These are phyloP conservation scores for Falco rusticolus DNA, from an alignment of 2,797 vertebrate species.

Conservation along the genomic window DNA sequence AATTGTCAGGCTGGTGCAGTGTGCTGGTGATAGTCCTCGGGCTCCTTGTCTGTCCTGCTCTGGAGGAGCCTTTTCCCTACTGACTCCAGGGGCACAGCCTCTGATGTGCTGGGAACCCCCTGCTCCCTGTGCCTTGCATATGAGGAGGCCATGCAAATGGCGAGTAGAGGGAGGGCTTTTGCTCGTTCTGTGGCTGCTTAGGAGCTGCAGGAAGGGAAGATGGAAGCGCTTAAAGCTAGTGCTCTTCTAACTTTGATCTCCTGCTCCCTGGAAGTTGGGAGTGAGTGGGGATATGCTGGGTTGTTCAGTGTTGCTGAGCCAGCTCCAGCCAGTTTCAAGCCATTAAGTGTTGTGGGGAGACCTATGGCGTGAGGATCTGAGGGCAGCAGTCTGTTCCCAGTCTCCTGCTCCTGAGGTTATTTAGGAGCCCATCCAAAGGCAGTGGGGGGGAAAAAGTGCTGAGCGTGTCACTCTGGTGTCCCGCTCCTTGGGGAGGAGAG, in stretches of 20 bases:
- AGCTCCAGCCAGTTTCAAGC: neutral
- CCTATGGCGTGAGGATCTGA: accelerated
- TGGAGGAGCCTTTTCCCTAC: neutral
- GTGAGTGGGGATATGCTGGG: accelerated
- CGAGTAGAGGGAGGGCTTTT: neutral
- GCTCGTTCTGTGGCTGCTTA: neutral
- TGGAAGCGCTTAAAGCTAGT: neutral
- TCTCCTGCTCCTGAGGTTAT: neutral
- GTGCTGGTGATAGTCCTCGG: neutral
- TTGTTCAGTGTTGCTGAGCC: neutral
- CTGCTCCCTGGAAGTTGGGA: neutral
- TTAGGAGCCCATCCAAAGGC: neutral
- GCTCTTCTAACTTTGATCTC: neutral
- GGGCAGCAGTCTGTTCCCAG: neutral
- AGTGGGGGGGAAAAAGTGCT: neutral
- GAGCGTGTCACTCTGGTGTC: neutral
- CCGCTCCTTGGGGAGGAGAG: neutral
- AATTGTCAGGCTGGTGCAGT: neutral
- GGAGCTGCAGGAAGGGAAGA: neutral
- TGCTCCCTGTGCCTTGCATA: neutral
- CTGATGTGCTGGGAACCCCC: neutral
- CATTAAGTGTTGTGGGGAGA: neutral
- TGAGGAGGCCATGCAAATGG: accelerated
- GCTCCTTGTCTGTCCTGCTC: neutral
- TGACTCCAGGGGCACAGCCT: too few relatives aligned